phyloP scores from a whole-genome alignment of 1,140 invertebrate genomes.

The Euwallacea fornicatus region DNA sequence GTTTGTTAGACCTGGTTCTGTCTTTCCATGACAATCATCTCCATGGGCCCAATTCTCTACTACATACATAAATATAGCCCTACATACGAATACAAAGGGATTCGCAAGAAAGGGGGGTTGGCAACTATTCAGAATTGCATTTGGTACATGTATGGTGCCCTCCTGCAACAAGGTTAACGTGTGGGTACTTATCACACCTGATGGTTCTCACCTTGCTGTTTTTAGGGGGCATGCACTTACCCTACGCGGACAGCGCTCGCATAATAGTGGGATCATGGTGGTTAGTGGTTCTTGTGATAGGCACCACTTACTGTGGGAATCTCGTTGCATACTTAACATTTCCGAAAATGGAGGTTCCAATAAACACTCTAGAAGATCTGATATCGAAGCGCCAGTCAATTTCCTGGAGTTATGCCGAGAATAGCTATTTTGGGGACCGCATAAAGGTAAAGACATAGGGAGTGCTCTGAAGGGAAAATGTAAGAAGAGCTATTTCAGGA shows the following conservation, averaged over 20 bases:
- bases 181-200: neutral
- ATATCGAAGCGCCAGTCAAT: constrained; percentile 62
- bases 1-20: constrained; percentile 77
- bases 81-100: constrained; percentile 65
- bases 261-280: constrained; percentile 89
- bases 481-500: constrained; percentile 49
- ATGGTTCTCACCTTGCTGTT: neutral
- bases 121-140: constrained; percentile 75
- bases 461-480: neutral
- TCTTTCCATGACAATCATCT: constrained; percentile 67
- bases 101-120: constrained; percentile 61
- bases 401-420: constrained; percentile 74
- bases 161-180: constrained; percentile 81
- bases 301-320: constrained; percentile 91
- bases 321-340: constrained; percentile 93
- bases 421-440: constrained; percentile 73
- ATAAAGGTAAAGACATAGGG: constrained; percentile 55
- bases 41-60: constrained; percentile 80
- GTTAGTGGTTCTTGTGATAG: constrained; percentile 85
- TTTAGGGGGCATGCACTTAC: constrained; percentile 81
- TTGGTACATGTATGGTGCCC: constrained; percentile 88
- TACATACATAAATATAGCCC: constrained; percentile 72
- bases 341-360: constrained; percentile 77
- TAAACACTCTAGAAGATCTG: constrained; percentile 74
- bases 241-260: constrained; percentile 83